Percentiles rank a stretch among this genome's conserved stretches.
Conservation (phyloP, 1,140 invertebrate genomes). For the Drosophila jambulina region DNA sequence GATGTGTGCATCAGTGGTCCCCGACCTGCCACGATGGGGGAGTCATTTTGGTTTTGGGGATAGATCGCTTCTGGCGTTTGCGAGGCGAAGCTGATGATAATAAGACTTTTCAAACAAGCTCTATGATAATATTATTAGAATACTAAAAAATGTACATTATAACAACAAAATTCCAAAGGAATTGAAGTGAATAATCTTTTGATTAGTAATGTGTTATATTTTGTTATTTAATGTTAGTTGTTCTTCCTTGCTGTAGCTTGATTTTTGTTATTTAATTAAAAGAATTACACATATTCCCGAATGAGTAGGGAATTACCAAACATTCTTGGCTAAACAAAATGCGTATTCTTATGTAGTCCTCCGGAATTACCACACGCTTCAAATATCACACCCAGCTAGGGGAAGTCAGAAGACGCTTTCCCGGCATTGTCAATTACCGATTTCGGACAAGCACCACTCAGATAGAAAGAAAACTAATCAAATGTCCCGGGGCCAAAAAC, state of each 20-base stretch:
- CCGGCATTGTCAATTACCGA: slow-evolving; percentile 71
- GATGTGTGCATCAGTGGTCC: slow-evolving; percentile 52
- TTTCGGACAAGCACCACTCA: slow-evolving; percentile 54
- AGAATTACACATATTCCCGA: background rate
- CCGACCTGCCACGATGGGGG: slow-evolving; percentile 15
- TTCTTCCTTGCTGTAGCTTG: no score
- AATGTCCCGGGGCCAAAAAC: slow-evolving; percentile 60
- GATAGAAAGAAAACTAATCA: slow-evolving; percentile 72
- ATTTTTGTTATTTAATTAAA: background rate
- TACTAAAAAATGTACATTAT: background rate
- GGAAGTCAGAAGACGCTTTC: slow-evolving; percentile 22
- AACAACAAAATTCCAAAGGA: background rate
- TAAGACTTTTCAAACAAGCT: background rate
- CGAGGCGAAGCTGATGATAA: slow-evolving; percentile 2
- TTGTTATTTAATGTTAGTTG: background rate
- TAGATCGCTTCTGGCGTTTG: slow-evolving; percentile 12
- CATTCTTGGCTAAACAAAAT: background rate
- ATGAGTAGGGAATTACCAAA: background rate
- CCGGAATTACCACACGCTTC: slow-evolving; percentile 52
- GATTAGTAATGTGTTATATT: background rate
- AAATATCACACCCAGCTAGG: slow-evolving; percentile 23
- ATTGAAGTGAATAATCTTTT: background rate
- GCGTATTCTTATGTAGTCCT: slow-evolving; percentile 56
- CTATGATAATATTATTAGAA: background rate
- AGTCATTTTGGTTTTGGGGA: slow-evolving; percentile 31